A percentile compares a stretch with the other conserved stretches of the same genome.
phyloP scores from a whole-genome alignment of 2,113 vertebrate genomes.

The Oreamnos americanus region DNA sequence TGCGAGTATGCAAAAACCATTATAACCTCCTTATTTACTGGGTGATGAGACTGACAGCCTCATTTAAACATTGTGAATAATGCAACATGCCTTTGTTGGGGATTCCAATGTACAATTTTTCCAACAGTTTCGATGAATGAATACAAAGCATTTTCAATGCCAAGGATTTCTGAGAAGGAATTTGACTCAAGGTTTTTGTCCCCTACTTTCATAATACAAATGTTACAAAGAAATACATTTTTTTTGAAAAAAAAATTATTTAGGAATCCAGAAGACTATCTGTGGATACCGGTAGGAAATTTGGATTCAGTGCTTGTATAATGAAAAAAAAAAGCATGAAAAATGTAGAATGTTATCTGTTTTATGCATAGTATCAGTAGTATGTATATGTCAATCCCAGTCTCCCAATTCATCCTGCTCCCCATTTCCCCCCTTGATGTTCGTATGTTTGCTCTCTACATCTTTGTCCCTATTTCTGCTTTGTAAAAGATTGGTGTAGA shows the following conservation, averaged over 20 bases:
- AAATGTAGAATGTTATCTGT: background rate
- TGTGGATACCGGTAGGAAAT: background rate
- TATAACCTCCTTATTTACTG: constrained; percentile 21
- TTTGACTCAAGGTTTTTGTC: background rate
- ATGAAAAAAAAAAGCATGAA: background rate
- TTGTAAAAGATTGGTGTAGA: background rate
- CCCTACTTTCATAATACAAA: background rate
- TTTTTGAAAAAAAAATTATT: background rate
- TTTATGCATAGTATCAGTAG: background rate
- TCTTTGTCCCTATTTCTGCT: background rate
- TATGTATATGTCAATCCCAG: background rate
- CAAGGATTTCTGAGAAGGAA: background rate
- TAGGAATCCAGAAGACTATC: background rate
- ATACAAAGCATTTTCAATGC: constrained; percentile 5
- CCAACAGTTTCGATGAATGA: background rate
- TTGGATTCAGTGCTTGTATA: background rate
- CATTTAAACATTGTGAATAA: constrained; percentile 37
- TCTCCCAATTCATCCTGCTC: background rate
- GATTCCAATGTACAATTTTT: background rate
- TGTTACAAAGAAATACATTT: background rate
- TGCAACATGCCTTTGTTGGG: constrained; percentile 1
- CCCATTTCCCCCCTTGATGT: background rate
- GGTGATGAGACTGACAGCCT: background rate
- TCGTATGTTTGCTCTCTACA: background rate
- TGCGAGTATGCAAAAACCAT: background rate